phyloP scores from a whole-genome alignment of 2,113 vertebrate species.

The Calonectris borealis region DNA sequence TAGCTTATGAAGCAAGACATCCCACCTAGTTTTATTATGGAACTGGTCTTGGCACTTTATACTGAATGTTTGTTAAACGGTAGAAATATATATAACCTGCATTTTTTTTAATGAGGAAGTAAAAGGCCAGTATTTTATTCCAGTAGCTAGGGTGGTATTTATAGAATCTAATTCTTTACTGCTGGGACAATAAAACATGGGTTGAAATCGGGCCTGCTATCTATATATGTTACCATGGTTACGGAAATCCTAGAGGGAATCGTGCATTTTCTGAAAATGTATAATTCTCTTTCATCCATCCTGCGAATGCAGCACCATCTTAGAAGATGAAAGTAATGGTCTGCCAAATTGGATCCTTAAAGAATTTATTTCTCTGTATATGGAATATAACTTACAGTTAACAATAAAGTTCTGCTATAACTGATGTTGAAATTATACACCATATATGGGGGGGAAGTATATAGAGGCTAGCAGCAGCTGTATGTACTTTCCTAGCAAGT shows the following conservation, averaged over 20 bases:
- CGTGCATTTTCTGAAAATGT: background rate
- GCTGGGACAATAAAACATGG: background rate
- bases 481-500: background rate
- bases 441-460: background rate
- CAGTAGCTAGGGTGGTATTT: background rate
- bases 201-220: constrained; percentile 1
- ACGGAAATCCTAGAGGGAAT: background rate
- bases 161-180: background rate
- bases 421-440: background rate
- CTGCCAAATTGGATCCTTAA: background rate
- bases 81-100: background rate
- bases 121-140: background rate
- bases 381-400: background rate
- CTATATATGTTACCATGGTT: constrained; percentile 7
- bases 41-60: background rate
- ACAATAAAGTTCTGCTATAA: background rate
- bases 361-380: background rate
- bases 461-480: background rate
- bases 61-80: background rate
- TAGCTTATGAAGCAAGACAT: background rate
- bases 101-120: background rate
- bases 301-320: background rate
- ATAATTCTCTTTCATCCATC: background rate
- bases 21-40: accelerated
- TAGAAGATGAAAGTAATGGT: background rate